Percentiles rank a stretch among this genome's conserved stretches.
Conservation (phyloP, 2,113 vertebrate species). For the Takifugu bimaculatus region DNA sequence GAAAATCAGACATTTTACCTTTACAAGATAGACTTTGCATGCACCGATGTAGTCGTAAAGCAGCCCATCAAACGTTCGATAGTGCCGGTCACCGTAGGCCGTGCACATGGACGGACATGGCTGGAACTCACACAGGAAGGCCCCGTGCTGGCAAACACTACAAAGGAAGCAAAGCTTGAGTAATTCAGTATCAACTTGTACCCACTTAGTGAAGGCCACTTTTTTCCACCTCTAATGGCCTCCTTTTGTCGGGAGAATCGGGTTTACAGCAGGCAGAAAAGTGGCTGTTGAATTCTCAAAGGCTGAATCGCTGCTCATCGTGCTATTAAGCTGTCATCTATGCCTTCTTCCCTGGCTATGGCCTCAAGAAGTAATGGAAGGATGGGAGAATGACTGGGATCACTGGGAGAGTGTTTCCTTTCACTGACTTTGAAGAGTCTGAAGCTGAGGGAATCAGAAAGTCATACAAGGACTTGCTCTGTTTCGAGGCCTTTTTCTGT, state of each 20-base stretch:
- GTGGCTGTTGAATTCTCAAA: constrained; percentile 38
- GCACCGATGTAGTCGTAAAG: constrained; percentile 88
- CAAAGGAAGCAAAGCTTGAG: constrained; percentile 48
- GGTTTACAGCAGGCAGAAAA: constrained; percentile 43
- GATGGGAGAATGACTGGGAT: constrained; percentile 53
- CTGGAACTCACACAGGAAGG: constrained; percentile 85
- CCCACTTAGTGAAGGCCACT: constrained; percentile 38
- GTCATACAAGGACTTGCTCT: constrained; percentile 56
- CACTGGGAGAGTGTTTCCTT: constrained; percentile 54
- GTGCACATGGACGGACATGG: constrained; percentile 94
- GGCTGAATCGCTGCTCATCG: constrained; percentile 47
- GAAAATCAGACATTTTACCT: constrained; percentile 73
- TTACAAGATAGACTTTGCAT: constrained; percentile 88
- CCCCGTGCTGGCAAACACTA: constrained; percentile 87
- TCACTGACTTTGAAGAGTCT: constrained; percentile 47
- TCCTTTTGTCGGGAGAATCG: constrained; percentile 36
- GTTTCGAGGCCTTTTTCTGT: constrained; percentile 34
- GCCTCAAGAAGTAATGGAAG: constrained; percentile 41
- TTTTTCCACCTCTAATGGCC: constrained; percentile 43
- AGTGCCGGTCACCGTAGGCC: constrained; percentile 90
- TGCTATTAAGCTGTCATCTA: constrained; percentile 62
- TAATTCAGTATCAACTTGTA: constrained; percentile 48
- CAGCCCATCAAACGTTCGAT: constrained; percentile 90
- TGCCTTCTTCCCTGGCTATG: constrained; percentile 37
- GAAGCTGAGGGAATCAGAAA: constrained; percentile 55